Base-by-base conservation (phyloP, 2,888 invertebrate species). In the Caradrina kadenii region DNA sequence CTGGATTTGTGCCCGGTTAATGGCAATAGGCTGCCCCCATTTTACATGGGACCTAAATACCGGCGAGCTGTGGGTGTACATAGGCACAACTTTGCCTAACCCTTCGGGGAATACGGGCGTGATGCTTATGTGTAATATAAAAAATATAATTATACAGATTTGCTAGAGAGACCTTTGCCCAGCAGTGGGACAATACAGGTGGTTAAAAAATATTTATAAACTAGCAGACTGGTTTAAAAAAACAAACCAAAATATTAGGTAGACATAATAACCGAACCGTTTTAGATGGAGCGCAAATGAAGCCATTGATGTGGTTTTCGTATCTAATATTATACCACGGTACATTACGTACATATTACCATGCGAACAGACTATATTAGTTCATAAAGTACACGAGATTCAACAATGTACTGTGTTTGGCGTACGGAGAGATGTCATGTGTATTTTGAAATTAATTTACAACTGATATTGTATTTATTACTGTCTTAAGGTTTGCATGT, bases 221-320 rank as follows among this genome's bases (percentile, higher is more conserved):
- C n/a, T n/a, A 26, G 35, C 52, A 53, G 52, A 11, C 13, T 53
- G 31, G 42, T 55, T 15, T 61, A 13, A 42, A 53, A 59, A 21
- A 63, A 42, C 7, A 21, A 56, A 17, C 45, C 11, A 50, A 60
- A 62, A 55, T 61, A 48, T 68, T 21, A 31, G 26, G 48, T 49
- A 62, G 63, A 59, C 7, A 76, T 35, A 53, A 53, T 56, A 55
- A 48, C 58, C 19, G 26, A 72, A 49, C n/a, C 31, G 31, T 65
- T 60, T 63, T 56, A 59, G 70, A 55, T 49, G 26, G 26, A 35
- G 52, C 19, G 48, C 63, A 66, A 72, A 78, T 73, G 69, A 56
- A 71, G 56, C 65, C 68, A 81, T 69, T 63, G 69, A 63, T 72
- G 68, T 72, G 81, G 81, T 81, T 77, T 58, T 54, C 58, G 50